Evolutionary conservation across 2,797 vertebrate genomes (phyloP).

Genomic region (Ctenopoma multispine): DNA sequence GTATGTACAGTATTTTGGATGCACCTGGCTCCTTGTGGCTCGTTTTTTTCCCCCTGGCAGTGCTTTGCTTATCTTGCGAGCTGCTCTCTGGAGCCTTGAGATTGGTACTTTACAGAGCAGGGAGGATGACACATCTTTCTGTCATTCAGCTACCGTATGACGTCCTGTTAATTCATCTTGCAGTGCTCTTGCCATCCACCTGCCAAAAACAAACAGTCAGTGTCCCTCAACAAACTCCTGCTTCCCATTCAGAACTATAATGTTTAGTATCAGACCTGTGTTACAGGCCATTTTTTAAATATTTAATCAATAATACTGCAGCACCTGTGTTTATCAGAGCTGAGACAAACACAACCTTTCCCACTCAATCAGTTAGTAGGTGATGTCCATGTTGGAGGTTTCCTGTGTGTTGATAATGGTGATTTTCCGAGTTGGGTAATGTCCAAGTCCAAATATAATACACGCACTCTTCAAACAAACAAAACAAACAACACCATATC

Average conservation of each 20-base stretch:
- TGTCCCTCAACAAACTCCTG: slow-evolving; percentile 57
- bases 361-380: slow-evolving; percentile 24
- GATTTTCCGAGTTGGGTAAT: slow-evolving; percentile 34
- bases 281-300: slow-evolving; percentile 26
- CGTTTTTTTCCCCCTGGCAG: slow-evolving; percentile 15
- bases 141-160: slow-evolving; percentile 51
- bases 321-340: slow-evolving; percentile 44
- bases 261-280: slow-evolving; percentile 42
- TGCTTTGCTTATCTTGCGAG: slow-evolving; percentile 45
- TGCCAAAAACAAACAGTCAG: slow-evolving; percentile 64
- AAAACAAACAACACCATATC: slow-evolving; percentile 44
- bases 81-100: slow-evolving; percentile 30
- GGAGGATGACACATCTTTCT: slow-evolving; percentile 65
- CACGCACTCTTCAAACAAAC: slow-evolving; percentile 39
- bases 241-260: slow-evolving; percentile 38
- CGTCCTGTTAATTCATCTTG: slow-evolving; percentile 64
- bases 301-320: slow-evolving; percentile 36
- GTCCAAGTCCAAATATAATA: slow-evolving; percentile 32
- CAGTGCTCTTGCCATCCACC: slow-evolving; percentile 50
- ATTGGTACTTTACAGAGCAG: slow-evolving; percentile 41
- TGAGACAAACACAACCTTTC: slow-evolving; percentile 41
- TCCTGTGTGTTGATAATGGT: slow-evolving; percentile 30
- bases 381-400: slow-evolving; percentile 25
- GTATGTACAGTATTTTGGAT: slow-evolving; percentile 42
- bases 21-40: slow-evolving; percentile 45